These are phyloP conservation scores for Fulmarus glacialis DNA, from an alignment of 2,113 vertebrate species.

Conservation along the genomic window DNA sequence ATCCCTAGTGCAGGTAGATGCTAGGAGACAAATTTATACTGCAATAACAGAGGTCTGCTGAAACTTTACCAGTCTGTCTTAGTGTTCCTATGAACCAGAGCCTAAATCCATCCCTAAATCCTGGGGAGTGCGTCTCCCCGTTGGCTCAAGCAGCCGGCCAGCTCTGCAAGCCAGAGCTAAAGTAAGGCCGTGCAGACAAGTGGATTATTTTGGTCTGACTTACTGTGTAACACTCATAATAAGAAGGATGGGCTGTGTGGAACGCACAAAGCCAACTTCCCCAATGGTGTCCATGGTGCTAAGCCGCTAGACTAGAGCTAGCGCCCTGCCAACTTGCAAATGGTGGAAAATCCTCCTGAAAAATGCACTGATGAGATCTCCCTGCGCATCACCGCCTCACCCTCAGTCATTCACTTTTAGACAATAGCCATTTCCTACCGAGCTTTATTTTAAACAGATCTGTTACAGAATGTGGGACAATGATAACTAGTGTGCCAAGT, in stretches of 20 bases:
- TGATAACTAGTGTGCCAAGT: neutral
- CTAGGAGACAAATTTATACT: neutral
- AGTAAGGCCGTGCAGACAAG: neutral
- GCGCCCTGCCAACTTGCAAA: neutral
- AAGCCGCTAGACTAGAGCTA: fast-evolving
- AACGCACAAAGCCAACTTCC: neutral
- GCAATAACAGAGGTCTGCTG: neutral
- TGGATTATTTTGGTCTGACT: neutral
- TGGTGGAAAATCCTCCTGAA: neutral
- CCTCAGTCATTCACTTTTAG: neutral
- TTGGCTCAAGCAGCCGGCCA: neutral
- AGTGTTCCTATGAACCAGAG: neutral
- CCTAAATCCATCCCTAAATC: neutral
- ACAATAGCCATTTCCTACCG: neutral
- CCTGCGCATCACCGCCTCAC: neutral
- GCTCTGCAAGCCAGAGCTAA: neutral
- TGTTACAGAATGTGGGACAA: neutral
- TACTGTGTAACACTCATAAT: no score
- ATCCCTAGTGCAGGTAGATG: neutral
- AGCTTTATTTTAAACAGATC: neutral
- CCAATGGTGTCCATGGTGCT: neutral
- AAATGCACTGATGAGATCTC: neutral
- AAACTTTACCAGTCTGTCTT: no score
- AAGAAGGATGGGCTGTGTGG: neutral
- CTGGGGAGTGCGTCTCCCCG: fast-evolving